Evolutionary conservation across 2,797 vertebrate species (phyloP).

Genomic region (Xerus rutilus): DNA sequence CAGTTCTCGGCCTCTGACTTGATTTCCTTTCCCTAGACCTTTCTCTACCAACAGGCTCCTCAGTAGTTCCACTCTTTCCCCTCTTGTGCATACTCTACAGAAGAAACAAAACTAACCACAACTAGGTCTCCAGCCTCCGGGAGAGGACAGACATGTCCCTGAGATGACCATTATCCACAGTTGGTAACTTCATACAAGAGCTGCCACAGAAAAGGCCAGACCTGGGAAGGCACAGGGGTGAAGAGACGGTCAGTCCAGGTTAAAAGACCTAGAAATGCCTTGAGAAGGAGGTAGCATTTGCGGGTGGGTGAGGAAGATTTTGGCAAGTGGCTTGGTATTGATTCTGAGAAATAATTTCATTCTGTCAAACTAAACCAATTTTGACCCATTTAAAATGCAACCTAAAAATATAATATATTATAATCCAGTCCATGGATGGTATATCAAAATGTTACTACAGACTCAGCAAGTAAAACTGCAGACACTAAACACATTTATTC

Average conservation of each 20-base stretch:
- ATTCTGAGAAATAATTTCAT: conserved; percentile 19
- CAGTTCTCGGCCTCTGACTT: neutral
- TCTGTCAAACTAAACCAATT: conserved; percentile 3
- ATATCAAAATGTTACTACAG: neutral
- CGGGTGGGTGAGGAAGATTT: neutral
- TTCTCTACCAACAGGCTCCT: neutral
- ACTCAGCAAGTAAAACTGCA: neutral
- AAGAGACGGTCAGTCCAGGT: neutral
- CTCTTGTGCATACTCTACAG: neutral
- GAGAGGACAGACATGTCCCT: neutral
- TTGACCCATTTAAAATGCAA: neutral
- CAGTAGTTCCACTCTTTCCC: neutral
- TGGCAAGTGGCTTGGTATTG: conserved; percentile 1
- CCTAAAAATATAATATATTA: neutral
- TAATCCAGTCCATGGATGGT: neutral
- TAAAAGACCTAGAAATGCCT: conserved; percentile 2
- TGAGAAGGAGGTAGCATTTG: neutral
- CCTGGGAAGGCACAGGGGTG: neutral
- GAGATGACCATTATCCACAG: neutral
- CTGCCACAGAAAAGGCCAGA: neutral
- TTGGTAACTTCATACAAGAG: neutral
- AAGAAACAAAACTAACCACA: neutral
- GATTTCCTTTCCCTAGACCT: neutral
- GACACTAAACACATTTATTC: neutral
- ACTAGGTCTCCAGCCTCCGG: neutral